Base-by-base conservation (phyloP, 2,113 vertebrate species). In the Chlamydotis undulata region DNA sequence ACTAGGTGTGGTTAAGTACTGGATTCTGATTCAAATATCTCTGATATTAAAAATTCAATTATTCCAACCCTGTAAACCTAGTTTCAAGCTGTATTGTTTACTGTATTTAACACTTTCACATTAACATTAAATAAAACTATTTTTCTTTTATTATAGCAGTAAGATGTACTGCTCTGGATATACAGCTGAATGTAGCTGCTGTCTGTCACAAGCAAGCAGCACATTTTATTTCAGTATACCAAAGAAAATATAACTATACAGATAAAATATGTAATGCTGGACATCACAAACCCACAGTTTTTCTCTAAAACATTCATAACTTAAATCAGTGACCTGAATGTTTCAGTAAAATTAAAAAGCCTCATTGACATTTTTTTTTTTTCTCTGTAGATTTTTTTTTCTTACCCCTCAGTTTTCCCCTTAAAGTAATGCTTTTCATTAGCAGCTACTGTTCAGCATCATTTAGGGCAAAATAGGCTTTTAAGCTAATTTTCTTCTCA, bases 391-490 rank as follows among this genome's bases (percentile, higher is more conserved):
- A 43, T 43, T 43, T 43, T 43, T 43, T 43, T 43, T 43, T 43
- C 18, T n/a, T 45, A 19, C 18, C 45, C 10, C 17, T 8, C 23
- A 11, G 41, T 67, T 77, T 92, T 90, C 64, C 65, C 82, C 25
- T 56, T 79, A 79, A 95, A 92, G 65, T 68, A 82, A 93, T 57
- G 63, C 26, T 87, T 92, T 96, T 92, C 59, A 91, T 83, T 77
- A 94, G 65, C 67, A 83, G 53, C 57, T 70, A n/a, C 83, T 56
- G 35, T 37, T 90, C 59, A 55, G 41, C 29, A 63, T 60, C 69
- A 83, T 50, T 94, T 77, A 87, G 55, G 45, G 69, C 47, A 89
- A 96, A 97, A 87, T 76, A 43, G 39, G 64, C 49, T 95, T 95
- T 90, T 88, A 91, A 89, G 70, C 68, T 85, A 83, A 81, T 91